phyloP scores from a whole-genome alignment of 2,888 invertebrate genomes.

The Drosophila subsilvestris region DNA sequence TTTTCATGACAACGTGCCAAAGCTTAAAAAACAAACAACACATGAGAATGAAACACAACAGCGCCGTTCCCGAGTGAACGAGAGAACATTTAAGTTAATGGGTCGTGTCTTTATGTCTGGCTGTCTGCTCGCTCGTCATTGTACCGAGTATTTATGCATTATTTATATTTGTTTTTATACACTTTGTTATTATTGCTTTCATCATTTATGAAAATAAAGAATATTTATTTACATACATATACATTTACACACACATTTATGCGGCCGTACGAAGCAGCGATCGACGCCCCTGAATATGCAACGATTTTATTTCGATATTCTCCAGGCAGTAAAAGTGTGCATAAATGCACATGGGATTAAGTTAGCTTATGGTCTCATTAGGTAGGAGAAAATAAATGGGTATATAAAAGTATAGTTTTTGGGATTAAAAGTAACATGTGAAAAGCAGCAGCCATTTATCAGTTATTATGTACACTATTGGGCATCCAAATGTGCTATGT shows the following conservation, averaged over 20 bases:
- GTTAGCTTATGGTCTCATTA: background rate
- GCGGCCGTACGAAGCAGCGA: slow-evolving; percentile 20
- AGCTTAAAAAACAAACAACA: slow-evolving; percentile 44
- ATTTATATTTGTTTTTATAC: slow-evolving; percentile 55
- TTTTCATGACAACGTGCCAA: slow-evolving; percentile 64
- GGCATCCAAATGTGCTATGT: too few relatives aligned
- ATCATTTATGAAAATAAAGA: slow-evolving; percentile 55
- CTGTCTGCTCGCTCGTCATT: slow-evolving; percentile 53
- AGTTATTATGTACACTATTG: background rate
- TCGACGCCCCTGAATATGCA: slow-evolving; percentile 50
- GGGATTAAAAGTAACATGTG: background rate
- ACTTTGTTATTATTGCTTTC: slow-evolving; percentile 34
- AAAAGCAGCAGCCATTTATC: background rate
- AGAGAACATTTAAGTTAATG: slow-evolving; percentile 67
- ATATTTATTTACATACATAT: slow-evolving; percentile 50
- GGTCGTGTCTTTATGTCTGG: slow-evolving; percentile 59
- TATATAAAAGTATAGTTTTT: background rate
- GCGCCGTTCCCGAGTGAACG: background rate
- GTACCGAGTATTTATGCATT: slow-evolving; percentile 59
- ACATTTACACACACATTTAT: slow-evolving; percentile 35
- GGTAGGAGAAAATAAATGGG: background rate
- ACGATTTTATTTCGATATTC: slow-evolving; percentile 20
- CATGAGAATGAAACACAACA: slow-evolving; percentile 3
- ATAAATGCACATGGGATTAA: background rate
- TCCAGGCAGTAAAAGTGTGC: background rate